Conservation (phyloP, 2,888 invertebrate genomes). For the Caenorhabditis zanzibari region DNA sequence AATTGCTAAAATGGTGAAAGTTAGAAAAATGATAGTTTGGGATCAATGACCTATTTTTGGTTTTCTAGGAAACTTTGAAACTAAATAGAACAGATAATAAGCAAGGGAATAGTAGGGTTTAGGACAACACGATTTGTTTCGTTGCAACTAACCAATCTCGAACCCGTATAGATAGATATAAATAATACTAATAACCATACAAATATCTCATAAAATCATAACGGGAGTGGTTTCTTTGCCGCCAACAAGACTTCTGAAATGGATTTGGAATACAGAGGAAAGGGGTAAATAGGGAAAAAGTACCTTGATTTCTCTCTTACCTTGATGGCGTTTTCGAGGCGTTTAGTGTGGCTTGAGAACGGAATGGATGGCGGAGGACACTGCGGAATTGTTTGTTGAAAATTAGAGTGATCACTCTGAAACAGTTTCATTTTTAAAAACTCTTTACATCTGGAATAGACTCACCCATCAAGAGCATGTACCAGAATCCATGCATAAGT, state of each 20-base stretch:
- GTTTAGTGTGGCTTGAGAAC: slow-evolving; percentile 52
- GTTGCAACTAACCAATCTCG: slow-evolving; percentile 34
- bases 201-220: slow-evolving; percentile 39
- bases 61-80: no score
- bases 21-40: background rate
- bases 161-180: slow-evolving; percentile 4
- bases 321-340: slow-evolving; percentile 66
- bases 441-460: background rate
- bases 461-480: slow-evolving; percentile 71
- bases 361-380: slow-evolving; percentile 60
- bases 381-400: slow-evolving; percentile 73
- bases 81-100: background rate
- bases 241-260: slow-evolving; percentile 57
- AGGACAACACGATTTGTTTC: slow-evolving; percentile 26
- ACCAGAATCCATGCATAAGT: slow-evolving; percentile 73
- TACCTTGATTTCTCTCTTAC: slow-evolving; percentile 29
- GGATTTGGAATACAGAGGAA: background rate
- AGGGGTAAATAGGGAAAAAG: background rate
- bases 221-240: slow-evolving; percentile 55
- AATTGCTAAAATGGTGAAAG: background rate
- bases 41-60: background rate
- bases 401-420: slow-evolving; percentile 54
- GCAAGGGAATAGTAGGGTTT: slow-evolving; percentile 4
- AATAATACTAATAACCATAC: slow-evolving; percentile 2
- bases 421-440: background rate